Conservation (phyloP, 2,888 invertebrate species). For the Mythimna vitellina region DNA sequence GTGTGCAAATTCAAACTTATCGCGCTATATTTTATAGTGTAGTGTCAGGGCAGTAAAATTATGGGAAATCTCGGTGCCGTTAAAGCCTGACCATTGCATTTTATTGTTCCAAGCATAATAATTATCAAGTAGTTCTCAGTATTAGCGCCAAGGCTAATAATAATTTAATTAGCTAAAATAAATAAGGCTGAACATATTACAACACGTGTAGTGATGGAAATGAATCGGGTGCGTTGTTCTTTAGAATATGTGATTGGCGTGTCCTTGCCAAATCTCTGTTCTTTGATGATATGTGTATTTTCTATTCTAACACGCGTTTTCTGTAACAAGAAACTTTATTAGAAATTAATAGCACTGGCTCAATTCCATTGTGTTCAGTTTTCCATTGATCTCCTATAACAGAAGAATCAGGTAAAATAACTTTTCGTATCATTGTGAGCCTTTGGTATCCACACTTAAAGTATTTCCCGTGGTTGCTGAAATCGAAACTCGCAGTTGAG, state of each 20-base stretch:
- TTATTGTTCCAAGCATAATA: constrained; percentile 30
- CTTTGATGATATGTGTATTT: constrained; percentile 34
- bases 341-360: neutral
- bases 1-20: constrained; percentile 5
- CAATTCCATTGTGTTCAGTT: neutral
- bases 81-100: neutral
- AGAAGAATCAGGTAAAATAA: neutral
- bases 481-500: neutral
- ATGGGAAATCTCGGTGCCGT: neutral
- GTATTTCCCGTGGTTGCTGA: neutral
- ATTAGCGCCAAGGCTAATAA: constrained; percentile 36
- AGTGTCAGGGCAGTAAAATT: neutral
- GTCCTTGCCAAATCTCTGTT: constrained; percentile 56
- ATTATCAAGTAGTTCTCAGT: constrained; percentile 17
- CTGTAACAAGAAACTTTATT: neutral
- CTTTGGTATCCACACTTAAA: neutral
- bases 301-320: constrained; percentile 3
- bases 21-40: neutral
- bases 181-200: constrained; percentile 43
- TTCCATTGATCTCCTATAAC: neutral
- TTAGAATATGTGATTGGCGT: constrained; percentile 49
- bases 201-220: constrained; percentile 47
- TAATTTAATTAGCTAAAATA: constrained; percentile 55
- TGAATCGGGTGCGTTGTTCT: constrained; percentile 35
- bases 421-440: neutral